Evolutionary conservation across 2,113 vertebrate species (phyloP).

Genomic region (Genyomyrus donnyi): DNA sequence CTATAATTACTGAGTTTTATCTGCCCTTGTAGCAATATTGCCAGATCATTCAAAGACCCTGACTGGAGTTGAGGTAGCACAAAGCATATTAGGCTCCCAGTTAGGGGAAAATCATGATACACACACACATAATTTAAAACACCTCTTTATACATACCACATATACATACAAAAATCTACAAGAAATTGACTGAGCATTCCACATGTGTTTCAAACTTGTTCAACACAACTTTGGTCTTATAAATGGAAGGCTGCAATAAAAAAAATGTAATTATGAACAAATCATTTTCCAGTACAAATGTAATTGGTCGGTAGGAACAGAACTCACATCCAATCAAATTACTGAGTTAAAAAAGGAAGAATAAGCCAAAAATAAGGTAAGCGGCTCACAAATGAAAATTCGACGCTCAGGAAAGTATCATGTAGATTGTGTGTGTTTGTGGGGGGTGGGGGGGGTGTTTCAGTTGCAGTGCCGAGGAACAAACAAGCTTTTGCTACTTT

Average conservation of each 20-base stretch:
- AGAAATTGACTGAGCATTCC: background rate
- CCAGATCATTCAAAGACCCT: background rate
- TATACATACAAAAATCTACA: background rate
- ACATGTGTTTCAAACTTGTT: background rate
- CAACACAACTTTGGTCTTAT: background rate
- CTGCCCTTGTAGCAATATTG: background rate
- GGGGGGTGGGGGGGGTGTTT: background rate
- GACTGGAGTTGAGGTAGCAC: background rate
- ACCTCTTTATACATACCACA: background rate
- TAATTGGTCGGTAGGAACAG: background rate
- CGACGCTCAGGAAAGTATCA: background rate
- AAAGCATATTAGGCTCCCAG: background rate
- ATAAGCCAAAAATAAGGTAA: background rate
- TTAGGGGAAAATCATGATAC: background rate
- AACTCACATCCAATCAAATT: background rate
- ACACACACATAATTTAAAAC: background rate
- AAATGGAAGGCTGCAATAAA: background rate
- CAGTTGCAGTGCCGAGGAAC: background rate
- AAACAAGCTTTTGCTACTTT: background rate
- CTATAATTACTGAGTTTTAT: conserved; percentile 15
- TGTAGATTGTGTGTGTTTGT: background rate
- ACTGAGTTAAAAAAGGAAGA: background rate
- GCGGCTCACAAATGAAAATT: background rate
- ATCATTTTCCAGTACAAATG: background rate
- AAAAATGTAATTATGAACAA: background rate